Percentiles rank a stretch among this genome's conserved stretches.
Evolutionary conservation across 2,888 invertebrate genomes (phyloP).

Genomic region (Zelleria hepariella): DNA sequence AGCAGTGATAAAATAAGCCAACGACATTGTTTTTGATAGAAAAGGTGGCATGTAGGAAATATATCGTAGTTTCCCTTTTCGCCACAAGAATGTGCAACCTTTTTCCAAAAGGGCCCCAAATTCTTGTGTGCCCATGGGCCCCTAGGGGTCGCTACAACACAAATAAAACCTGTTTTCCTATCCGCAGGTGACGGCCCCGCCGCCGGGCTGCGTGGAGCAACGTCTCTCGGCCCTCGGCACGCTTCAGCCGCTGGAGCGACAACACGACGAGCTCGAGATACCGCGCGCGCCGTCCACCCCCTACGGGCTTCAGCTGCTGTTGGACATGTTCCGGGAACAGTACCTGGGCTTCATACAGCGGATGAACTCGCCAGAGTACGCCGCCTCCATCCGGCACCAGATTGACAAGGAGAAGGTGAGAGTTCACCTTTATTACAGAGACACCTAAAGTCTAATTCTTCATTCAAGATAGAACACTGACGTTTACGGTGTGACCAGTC

Average conservation of each 20-base stretch:
- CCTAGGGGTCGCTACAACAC: too few species aligned
- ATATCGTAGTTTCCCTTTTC: too few species aligned
- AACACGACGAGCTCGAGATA: slow-evolving; percentile 88
- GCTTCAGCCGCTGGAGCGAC: slow-evolving; percentile 72
- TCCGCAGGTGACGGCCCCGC: slow-evolving; percentile 78
- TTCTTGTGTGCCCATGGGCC: too few species aligned
- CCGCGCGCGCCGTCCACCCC: slow-evolving; percentile 85
- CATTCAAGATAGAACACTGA: too few species aligned
- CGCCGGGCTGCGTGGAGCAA: slow-evolving; percentile 93
- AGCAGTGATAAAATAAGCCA: too few species aligned
- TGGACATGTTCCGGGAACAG: slow-evolving; percentile 89
- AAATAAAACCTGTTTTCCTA: neutral
- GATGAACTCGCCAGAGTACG: slow-evolving; percentile 86
- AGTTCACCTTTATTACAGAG: too few species aligned
- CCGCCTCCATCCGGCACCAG: slow-evolving; percentile 78
- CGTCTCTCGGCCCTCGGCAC: slow-evolving; percentile 85
- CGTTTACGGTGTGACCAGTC: too few species aligned
- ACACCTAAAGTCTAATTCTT: too few species aligned
- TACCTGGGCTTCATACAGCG: slow-evolving; percentile 86
- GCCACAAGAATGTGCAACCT: too few species aligned
- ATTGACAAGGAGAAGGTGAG: slow-evolving; percentile 84
- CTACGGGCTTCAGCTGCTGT: slow-evolving; percentile 87
- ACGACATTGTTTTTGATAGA: too few species aligned
- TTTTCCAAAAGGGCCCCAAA: too few species aligned
- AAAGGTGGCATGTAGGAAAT: too few species aligned